Percentiles rank a stretch among this genome's conserved stretches.
phyloP scores from a whole-genome alignment of 1,140 invertebrate species.

The Drosophila neocordata region DNA sequence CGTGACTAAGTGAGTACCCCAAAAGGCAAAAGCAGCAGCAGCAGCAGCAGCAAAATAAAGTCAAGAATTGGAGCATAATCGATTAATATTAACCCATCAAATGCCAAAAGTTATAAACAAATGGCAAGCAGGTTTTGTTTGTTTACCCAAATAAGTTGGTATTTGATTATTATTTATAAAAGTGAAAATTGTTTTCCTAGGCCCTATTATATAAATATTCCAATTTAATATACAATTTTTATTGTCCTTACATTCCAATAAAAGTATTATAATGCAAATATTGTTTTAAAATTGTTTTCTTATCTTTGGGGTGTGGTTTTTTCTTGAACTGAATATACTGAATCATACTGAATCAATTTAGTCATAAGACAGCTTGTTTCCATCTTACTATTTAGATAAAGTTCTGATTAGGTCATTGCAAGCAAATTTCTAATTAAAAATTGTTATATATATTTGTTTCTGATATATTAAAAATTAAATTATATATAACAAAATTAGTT shows the following conservation, averaged over 20 bases:
- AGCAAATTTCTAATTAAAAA: too few species aligned
- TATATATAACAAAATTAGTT: too few species aligned
- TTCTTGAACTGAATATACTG: not conserved
- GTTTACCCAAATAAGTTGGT: constrained; percentile 6
- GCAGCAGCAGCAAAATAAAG: not conserved
- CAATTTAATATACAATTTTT: too few species aligned
- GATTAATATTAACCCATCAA: constrained; percentile 66
- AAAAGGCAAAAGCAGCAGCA: constrained; percentile 24
- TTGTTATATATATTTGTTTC: too few species aligned
- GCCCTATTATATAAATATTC: not conserved
- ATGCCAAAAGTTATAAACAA: constrained; percentile 41
- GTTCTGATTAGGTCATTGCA: not conserved
- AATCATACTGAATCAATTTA: not conserved
- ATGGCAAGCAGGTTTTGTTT: constrained; percentile 23
- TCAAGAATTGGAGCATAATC: constrained; percentile 31
- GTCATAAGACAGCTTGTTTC: too few species aligned
- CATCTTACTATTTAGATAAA: too few species aligned
- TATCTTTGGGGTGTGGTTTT: not conserved
- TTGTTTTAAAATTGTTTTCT: not conserved
- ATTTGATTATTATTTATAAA: constrained; percentile 11
- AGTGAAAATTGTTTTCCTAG: not conserved
- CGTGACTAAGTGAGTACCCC: constrained; percentile 51
- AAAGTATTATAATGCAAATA: constrained; percentile 3
- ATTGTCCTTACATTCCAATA: not conserved
- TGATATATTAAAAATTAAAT: too few species aligned